Percentiles rank a stretch among this genome's conserved stretches.
phyloP scores from a whole-genome alignment of 2,113 vertebrate genomes.

The Forbesichthys papilliferus region DNA sequence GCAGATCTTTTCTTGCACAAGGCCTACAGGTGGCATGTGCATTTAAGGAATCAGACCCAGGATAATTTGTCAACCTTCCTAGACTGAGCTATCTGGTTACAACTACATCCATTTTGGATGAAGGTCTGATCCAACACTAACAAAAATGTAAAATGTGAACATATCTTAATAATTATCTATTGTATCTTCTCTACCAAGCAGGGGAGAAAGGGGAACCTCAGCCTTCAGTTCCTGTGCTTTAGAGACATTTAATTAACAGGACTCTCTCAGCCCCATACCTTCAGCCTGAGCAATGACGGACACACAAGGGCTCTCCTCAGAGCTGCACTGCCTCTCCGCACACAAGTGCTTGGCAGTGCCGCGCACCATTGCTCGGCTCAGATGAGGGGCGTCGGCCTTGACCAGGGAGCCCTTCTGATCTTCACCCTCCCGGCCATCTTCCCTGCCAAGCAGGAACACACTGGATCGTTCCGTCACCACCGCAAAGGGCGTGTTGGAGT shows the following conservation, averaged over 20 bases:
- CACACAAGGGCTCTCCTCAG: slow-evolving; percentile 54
- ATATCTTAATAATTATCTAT: too few species aligned
- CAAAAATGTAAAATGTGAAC: too few species aligned
- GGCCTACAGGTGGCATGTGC: too few species aligned
- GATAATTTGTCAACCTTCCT: too few species aligned
- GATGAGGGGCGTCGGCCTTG: slow-evolving; percentile 39
- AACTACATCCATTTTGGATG: too few species aligned
- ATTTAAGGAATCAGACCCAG: too few species aligned
- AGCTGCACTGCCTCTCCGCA: slow-evolving; percentile 52
- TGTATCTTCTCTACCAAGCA: too few species aligned
- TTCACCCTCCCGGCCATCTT: slow-evolving; percentile 7
- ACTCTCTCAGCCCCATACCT: slow-evolving; percentile 73
- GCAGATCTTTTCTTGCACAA: too few species aligned
- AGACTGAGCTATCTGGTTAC: too few species aligned
- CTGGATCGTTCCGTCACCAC: slow-evolving; percentile 28
- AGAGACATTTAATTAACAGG: neutral
- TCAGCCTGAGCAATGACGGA: slow-evolving; percentile 89
- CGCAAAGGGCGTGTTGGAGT: slow-evolving; percentile 50
- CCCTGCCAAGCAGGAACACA: slow-evolving; percentile 44
- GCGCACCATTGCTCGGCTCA: slow-evolving; percentile 76
- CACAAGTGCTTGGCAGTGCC: slow-evolving; percentile 84
- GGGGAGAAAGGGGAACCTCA: too few species aligned
- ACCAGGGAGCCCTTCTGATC: slow-evolving; percentile 47
- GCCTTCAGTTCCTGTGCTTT: neutral
- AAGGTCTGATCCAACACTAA: too few species aligned